These are phyloP conservation scores for Romanogobio albipinnatus DNA, from an alignment of 2,113 vertebrate genomes.

Conservation along the genomic window DNA sequence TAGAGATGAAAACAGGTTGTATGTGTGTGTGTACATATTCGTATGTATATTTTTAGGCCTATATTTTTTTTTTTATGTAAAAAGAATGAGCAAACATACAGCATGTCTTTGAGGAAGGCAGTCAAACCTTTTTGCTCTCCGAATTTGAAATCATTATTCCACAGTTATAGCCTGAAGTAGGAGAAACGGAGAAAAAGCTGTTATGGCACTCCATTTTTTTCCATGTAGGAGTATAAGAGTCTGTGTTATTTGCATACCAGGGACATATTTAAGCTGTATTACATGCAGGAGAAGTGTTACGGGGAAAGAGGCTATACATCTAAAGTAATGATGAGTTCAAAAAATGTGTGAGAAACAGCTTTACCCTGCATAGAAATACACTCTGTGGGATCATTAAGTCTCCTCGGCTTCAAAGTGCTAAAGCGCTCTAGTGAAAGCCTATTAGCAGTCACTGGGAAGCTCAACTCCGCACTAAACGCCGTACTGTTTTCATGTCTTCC, in stretches of 20 bases:
- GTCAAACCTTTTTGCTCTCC: constrained; percentile 15
- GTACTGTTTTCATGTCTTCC: constrained; percentile 68
- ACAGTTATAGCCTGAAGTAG: constrained; percentile 57
- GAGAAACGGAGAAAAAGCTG: constrained; percentile 59
- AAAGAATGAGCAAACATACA: constrained; percentile 8
- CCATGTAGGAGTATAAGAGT: constrained; percentile 58
- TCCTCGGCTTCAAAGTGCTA: constrained; percentile 67
- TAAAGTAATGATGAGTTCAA: constrained; percentile 64
- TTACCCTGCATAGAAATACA: constrained; percentile 66
- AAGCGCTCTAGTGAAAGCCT: constrained; percentile 73
- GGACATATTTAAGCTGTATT: constrained; percentile 58
- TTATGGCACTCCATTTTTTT: constrained; percentile 62
- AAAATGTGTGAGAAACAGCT: constrained; percentile 63
- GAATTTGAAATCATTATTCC: constrained; percentile 51
- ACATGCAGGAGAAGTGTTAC: constrained; percentile 57
- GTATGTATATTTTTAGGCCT: neutral
- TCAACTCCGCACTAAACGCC: constrained; percentile 72
- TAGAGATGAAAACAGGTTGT: neutral
- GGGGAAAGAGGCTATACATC: constrained; percentile 56
- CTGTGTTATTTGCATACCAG: constrained; percentile 56
- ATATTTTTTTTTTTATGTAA: neutral
- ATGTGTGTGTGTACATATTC: neutral
- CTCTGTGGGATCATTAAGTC: constrained; percentile 70
- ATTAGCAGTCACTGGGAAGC: constrained; percentile 74
- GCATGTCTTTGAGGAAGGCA: constrained; percentile 31